Evolutionary conservation across 2,888 invertebrate species (phyloP), one percentile per base, ranked within the genome.

Genomic region (Limnephilus marmoratus): DNA sequence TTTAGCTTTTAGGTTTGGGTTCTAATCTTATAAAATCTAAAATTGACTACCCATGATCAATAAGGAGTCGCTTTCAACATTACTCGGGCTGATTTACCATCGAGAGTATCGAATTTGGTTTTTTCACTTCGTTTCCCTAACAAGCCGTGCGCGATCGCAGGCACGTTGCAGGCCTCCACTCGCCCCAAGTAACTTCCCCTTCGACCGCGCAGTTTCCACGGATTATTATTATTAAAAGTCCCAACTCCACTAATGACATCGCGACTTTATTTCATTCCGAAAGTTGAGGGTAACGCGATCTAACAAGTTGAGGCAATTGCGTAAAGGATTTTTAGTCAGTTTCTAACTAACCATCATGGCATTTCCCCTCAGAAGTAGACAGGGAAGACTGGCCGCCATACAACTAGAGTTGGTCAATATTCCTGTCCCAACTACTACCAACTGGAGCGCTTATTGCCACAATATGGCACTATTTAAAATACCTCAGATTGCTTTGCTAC

Each of bases 101-200:
- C 80, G 80, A 80, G 34, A 45, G 80, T 85, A 85, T 90, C 85
- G 68, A 90, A 34, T 92, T 37, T 53, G 81, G 89, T 68, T 89
- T 92, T 92, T 91, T 91, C 80, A 41, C 92, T 90, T 81, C 92
- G 37, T 41, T 53, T 49, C 37, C 81, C 34, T 89, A 92, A 92
- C 88, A 89, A 91, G 92, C 92, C 41, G 37, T 83, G 80, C 85
- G 83, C 29, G 31, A 41, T 81, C 89, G 68, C 53, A 29, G 85
- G 45, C 92, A 92, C 92, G 92, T 85, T 68, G 37, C 81, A 31
- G n/a, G 45, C 45, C 45, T 49, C 45, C 49, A 13, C 24, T 49
- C 11, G 41, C 49, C 31, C 41, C 68, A 53, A n/a, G 53, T 87
- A 37, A 83, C 82, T n/a, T 34, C 85, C 37, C 41, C 41, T 37